Base-by-base conservation (phyloP, 2,888 invertebrate species). In the Pelosia muscerda region DNA sequence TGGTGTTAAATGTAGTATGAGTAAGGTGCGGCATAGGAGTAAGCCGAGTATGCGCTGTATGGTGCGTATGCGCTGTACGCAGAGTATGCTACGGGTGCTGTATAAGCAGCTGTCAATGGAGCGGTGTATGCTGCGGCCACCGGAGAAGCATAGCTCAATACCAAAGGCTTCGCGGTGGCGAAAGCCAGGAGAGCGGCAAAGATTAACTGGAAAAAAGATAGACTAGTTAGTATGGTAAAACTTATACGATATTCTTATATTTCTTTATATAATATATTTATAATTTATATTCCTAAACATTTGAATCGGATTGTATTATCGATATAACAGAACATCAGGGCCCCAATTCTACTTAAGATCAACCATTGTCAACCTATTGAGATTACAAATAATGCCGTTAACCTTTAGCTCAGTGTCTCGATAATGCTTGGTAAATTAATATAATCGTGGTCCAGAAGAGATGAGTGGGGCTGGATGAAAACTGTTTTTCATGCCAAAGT, bases 141-240 rank as follows among this genome's bases (percentile, higher is more conserved):
- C 0, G 88, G 88, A 0, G 90, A 77, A 0, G 87, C 78, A 81
- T 88, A 88, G 79, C 85, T 86, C 72, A 85, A 70, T 56, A 87
- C 78, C 65, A 86, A 59, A 4, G 87, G 87, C 82, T 86, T 87
- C 75, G 87, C 86, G 55, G 82, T 64, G 42, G 84, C 86, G 81
- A 87, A 84, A 65, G 95, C 95, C 92, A 96, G 86, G 79, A 96
- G 87, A 84, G 95, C 95, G 75, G 93, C 90, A 89, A 96, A 91
- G 76, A 95, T 90, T 86, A 95, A 75, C 96, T 96, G 87, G 2
- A n/a, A 31, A 63, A 38, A 31, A 49, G 53, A 10, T 31, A 15
- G 2, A 11, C n/a, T 19, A 2, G 34, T 34, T 53, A 34, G 5
- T 34, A 25, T 55, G 23, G 28, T 26, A 13, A 31, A 25, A 25